A percentile compares a stretch with the other conserved stretches of the same genome.
Evolutionary conservation across 2,113 vertebrate species (phyloP).

Genomic region (Petaurus breviceps): DNA sequence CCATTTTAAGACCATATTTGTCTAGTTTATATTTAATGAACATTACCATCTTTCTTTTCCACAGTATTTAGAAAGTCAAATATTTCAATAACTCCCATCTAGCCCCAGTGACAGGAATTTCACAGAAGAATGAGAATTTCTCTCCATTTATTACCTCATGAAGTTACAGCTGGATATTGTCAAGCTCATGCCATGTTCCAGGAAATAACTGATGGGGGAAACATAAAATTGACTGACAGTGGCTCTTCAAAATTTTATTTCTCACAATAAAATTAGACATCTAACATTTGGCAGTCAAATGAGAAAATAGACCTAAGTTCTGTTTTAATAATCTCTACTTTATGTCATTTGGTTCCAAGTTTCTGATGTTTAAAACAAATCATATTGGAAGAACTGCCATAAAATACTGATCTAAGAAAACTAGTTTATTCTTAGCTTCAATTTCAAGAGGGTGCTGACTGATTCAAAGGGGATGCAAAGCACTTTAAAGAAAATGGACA

Average conservation of each 20-base stretch:
- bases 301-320: slow-evolving; percentile 17
- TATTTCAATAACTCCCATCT: not conserved
- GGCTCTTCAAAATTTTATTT: slow-evolving; percentile 47
- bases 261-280: slow-evolving; percentile 42
- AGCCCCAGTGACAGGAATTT: not conserved
- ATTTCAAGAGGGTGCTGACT: not conserved
- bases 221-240: slow-evolving; percentile 43
- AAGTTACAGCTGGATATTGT: slow-evolving; percentile 35
- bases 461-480: not conserved
- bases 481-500: not conserved
- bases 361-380: slow-evolving; percentile 49
- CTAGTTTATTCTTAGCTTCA: not conserved
- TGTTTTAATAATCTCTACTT: slow-evolving; percentile 8
- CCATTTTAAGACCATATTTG: not conserved
- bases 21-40: not conserved
- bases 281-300: slow-evolving; percentile 41
- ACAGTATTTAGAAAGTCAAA: fast-evolving
- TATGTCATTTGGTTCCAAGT: slow-evolving; percentile 21
- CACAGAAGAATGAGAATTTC: not conserved
- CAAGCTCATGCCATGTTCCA: slow-evolving; percentile 16
- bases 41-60: fast-evolving
- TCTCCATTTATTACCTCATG: slow-evolving; percentile 20
- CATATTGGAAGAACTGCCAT: not conserved
- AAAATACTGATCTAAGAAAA: not conserved
- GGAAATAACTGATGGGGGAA: slow-evolving; percentile 40